Evolutionary conservation across 2,888 invertebrate genomes (phyloP), one percentile per base, ranked within the genome.

Genomic region (Onchidella celtica): DNA sequence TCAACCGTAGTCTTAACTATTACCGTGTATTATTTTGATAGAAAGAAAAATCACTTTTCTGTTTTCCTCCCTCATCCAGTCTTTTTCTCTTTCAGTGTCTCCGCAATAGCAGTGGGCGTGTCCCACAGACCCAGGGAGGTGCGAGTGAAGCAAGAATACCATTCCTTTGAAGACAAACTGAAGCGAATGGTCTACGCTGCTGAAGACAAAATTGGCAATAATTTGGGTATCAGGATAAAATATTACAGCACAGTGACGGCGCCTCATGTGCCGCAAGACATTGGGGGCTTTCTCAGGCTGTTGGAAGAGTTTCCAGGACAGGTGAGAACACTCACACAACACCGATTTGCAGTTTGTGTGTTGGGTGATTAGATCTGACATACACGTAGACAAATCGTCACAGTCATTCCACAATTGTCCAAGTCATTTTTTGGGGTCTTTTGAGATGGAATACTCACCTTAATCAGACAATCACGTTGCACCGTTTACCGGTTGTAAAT

Each of bases 161-260:
- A 77, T 66, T 77, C 77, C 21, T 82, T 82, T 32, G 82, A 82
- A 66, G 73, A 82, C 38, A 70, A 77, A 59, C 66, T 82, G 55
- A 36, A 82, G 63, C 69, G 63, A 38, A 65, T 77, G 82, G 77
- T 82, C 34, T 82, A 77, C 38, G 77, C 77, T 21, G 73, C 55
- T 11, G 66, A 78, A 36, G 38, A 77, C 14, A 77, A 57, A 55
- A 55, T 72, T 6, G 74, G 63, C 11, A 63, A 36, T 21, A 29
- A 36, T n/a, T n/a, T 75, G 38, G 32, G 74, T 17, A 34, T 74
- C n/a, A n/a, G 73, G 65, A 82, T 82, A 27, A 82, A 82, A 38
- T 82, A 82, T 61, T 82, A 82, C 82, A 78, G 78, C 59, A 82
- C 82, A 2, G 82, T 82, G 24, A 78, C 72, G 4, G 82, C 82